A percentile compares a stretch with the other conserved stretches of the same genome.
phyloP scores from a whole-genome alignment of 2,797 vertebrate genomes.

The Mormyrops attenuatus region DNA sequence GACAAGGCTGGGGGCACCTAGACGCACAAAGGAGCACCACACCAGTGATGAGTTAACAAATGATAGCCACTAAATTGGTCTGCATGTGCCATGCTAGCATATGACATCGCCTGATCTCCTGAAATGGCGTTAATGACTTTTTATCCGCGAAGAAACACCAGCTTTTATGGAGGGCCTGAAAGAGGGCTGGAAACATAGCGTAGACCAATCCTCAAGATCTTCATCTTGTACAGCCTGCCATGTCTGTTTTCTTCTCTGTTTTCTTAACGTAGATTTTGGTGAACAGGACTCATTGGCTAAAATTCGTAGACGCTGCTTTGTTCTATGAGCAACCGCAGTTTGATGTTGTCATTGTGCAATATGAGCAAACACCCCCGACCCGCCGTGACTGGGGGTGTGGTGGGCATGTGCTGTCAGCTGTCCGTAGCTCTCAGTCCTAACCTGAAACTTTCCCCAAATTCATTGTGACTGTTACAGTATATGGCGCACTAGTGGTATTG shows the following conservation, averaged over 20 bases:
- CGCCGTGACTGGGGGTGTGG: background rate
- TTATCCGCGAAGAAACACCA: background rate
- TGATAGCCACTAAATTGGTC: background rate
- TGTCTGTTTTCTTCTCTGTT: background rate
- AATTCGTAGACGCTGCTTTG: background rate
- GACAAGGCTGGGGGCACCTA: background rate
- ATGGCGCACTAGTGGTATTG: background rate
- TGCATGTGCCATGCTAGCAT: background rate
- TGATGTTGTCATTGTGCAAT: constrained; percentile 25
- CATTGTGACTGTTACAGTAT: background rate
- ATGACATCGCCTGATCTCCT: background rate
- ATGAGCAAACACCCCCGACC: background rate
- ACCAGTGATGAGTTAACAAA: background rate
- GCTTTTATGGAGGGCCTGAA: background rate
- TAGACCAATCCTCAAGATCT: background rate
- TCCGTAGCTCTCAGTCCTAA: background rate
- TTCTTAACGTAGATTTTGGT: background rate
- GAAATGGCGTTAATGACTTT: background rate
- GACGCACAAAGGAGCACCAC: background rate
- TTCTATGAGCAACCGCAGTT: constrained; percentile 20
- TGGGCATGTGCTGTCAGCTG: background rate
- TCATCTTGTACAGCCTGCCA: background rate
- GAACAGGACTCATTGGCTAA: background rate
- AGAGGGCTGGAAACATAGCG: background rate
- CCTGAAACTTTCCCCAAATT: background rate